Conservation (phyloP, 2,113 vertebrate species). For the Chamaea fasciata region DNA sequence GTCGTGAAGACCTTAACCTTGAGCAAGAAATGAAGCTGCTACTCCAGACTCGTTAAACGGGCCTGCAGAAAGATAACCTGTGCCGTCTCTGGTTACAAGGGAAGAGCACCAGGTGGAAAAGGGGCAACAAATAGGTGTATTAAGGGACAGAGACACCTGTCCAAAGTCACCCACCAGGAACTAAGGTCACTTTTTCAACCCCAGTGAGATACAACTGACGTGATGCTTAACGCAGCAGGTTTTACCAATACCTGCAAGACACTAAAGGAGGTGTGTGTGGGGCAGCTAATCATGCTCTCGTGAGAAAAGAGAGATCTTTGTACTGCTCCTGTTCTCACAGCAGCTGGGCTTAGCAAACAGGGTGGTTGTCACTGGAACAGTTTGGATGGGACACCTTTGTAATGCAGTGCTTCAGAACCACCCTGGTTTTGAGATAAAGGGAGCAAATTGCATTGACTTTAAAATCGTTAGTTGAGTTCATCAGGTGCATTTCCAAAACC, state of each 20-base stretch:
- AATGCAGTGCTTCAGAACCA: not conserved
- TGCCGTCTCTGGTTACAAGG: not conserved
- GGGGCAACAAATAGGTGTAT: accelerated
- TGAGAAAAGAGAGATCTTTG: not conserved
- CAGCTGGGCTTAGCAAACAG: not conserved
- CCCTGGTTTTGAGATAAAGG: not conserved
- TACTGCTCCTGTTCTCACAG: not conserved
- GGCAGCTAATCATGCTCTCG: not conserved
- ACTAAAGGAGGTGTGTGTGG: not conserved
- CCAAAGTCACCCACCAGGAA: not conserved
- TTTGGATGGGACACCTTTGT: not conserved
- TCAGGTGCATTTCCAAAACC: not conserved
- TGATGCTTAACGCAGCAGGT: accelerated
- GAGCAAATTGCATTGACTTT: not conserved
- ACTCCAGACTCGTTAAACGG: not conserved
- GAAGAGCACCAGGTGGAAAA: not conserved
- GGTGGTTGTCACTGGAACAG: not conserved
- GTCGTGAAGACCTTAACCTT: not conserved
- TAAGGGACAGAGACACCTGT: no score
- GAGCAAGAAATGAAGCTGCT: not conserved
- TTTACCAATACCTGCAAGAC: not conserved
- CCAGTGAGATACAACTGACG: not conserved
- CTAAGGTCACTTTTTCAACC: not conserved
- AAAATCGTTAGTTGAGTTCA: not conserved
- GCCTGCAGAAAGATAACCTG: not conserved